These are phyloP conservation scores for Aptenodytes patagonicus DNA, from an alignment of 2,113 vertebrate species.

Conservation along the genomic window DNA sequence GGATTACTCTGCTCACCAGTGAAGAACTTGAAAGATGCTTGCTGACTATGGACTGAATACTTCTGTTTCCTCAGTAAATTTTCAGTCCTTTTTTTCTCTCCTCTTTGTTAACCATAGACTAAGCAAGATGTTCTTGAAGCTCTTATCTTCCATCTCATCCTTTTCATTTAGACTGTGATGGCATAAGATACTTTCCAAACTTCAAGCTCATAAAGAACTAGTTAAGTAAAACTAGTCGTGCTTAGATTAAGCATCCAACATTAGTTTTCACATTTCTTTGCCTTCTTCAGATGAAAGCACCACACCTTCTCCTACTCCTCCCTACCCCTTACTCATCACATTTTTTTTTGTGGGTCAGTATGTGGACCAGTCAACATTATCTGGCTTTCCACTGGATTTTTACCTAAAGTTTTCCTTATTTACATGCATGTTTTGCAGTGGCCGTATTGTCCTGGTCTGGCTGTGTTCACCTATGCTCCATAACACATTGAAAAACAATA, in stretches of 20 bases:
- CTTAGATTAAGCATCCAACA: not conserved
- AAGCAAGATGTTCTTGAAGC: not conserved
- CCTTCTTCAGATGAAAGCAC: not conserved
- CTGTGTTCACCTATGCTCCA: not conserved
- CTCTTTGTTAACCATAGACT: not conserved
- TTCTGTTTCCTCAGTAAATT: not conserved
- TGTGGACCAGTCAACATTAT: not conserved
- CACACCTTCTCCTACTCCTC: not conserved
- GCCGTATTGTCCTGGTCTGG: rapidly evolving
- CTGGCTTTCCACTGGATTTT: not conserved
- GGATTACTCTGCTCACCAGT: not conserved
- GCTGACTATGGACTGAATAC: not conserved
- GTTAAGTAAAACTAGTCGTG: not conserved
- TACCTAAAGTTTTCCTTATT: not conserved
- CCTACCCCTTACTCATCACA: not conserved
- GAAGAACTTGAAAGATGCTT: not conserved
- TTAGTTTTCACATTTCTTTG: not conserved
- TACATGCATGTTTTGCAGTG: not conserved
- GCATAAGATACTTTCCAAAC: not conserved
- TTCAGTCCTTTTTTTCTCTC: not conserved
- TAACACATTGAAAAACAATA: not conserved
- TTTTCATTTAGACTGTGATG: not conserved
- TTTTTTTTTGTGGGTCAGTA: not conserved
- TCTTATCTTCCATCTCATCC: not conserved
- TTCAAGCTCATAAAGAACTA: not conserved